Evolutionary conservation across 2,113 vertebrate genomes (phyloP).

Genomic region (Ovibos moschatus): DNA sequence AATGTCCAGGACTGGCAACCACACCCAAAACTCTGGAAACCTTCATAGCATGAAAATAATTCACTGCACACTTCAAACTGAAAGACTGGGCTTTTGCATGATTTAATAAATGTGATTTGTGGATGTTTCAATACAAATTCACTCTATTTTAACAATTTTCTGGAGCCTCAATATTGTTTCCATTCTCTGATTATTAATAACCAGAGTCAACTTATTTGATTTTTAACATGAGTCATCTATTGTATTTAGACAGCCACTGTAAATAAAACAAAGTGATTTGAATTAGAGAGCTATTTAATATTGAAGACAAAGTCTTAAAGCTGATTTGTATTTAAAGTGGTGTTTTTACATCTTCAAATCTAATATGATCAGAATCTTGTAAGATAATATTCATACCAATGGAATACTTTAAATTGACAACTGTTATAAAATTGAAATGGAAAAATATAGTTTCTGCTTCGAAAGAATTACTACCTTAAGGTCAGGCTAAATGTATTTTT

Average conservation of each 20-base stretch:
- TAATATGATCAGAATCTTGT: neutral
- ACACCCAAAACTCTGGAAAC: neutral
- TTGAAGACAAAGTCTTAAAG: neutral
- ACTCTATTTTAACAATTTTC: neutral
- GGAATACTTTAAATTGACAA: neutral
- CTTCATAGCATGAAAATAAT: neutral
- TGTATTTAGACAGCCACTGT: neutral
- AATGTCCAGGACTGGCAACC: neutral
- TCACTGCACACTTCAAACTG: neutral
- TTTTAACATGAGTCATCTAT: neutral
- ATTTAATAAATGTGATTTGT: neutral
- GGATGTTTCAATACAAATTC: neutral
- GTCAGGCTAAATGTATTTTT: neutral
- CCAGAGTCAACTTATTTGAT: neutral
- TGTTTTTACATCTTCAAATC: conserved; percentile 6
- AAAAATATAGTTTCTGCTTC: neutral
- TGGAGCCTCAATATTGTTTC: neutral
- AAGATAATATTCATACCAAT: neutral
- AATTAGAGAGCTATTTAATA: neutral
- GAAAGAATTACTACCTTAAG: conserved; percentile 5
- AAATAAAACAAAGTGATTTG: neutral
- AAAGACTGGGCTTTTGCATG: neutral
- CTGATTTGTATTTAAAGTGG: conserved; percentile 4
- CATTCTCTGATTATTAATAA: neutral
- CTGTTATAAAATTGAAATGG: conserved; percentile 42